Percentiles rank a stretch among this genome's conserved stretches.
Conservation (phyloP, 1,140 invertebrate genomes). For the Pogonomyrmex barbatus region DNA sequence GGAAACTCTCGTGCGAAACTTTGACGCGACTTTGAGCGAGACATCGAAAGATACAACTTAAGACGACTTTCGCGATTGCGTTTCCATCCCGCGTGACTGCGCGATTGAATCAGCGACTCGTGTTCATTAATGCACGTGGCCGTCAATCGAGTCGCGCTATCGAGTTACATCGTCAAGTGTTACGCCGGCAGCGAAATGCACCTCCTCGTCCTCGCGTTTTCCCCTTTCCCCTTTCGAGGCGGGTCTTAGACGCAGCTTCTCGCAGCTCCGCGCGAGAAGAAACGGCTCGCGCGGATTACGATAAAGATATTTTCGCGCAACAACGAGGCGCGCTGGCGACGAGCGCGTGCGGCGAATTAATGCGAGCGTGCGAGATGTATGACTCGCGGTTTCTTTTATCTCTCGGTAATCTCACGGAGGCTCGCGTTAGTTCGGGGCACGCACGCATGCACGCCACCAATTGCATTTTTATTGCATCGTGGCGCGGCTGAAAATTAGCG, state of each 20-base stretch:
- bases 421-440: background rate
- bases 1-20: background rate
- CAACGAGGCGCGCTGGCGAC: background rate
- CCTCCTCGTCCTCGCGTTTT: background rate
- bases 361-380: constrained; percentile 49
- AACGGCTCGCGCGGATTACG: background rate
- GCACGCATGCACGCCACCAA: background rate
- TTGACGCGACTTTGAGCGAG: background rate
- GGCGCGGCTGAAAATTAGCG: background rate
- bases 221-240: background rate
- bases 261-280: background rate
- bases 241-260: no score
- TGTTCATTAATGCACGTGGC: constrained; percentile 30
- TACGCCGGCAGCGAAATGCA: background rate
- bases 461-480: background rate
- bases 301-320: constrained; percentile 33
- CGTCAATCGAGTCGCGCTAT: constrained; percentile 23
- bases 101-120: constrained; percentile 25
- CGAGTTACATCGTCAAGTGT: constrained; percentile 30
- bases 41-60: background rate
- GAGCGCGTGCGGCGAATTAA: constrained; percentile 66
- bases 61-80: background rate
- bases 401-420: background rate
- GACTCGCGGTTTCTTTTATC: constrained; percentile 49
- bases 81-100: background rate